Conservation (phyloP, 2,797 vertebrate genomes). For the Clarias fuscus region DNA sequence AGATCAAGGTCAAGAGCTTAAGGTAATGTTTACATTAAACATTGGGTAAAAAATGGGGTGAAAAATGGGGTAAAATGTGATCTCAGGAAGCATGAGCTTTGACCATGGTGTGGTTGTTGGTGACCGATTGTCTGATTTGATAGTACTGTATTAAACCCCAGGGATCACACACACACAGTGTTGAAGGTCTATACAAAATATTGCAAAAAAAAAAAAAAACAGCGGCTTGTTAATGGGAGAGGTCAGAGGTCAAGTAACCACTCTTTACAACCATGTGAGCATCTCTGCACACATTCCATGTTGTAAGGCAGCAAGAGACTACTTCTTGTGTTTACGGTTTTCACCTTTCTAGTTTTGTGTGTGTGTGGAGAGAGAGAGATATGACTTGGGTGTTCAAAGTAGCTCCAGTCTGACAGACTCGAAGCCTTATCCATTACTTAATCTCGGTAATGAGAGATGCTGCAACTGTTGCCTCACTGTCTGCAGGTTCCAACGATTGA, state of each 20-base stretch:
- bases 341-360: background rate
- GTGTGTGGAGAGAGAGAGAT: background rate
- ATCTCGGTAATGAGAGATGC: slow-evolving; percentile 39
- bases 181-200: background rate
- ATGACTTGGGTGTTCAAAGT: slow-evolving; percentile 50
- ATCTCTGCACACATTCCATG: background rate
- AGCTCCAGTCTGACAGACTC: slow-evolving; percentile 27
- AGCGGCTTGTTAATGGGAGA: background rate
- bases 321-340: background rate
- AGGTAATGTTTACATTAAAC: background rate
- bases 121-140: background rate
- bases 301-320: too few species aligned
- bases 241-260: background rate
- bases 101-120: background rate
- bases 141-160: too few species aligned
- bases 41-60: background rate
- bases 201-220: background rate
- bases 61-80: background rate
- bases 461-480: slow-evolving; percentile 34
- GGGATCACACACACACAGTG: background rate
- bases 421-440: slow-evolving; percentile 31
- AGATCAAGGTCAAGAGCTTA: background rate
- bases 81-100: background rate
- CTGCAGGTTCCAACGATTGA: slow-evolving; percentile 13
- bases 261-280: background rate